Base-by-base conservation (phyloP, 2,888 invertebrate genomes). In the Euzophera pinguis region DNA sequence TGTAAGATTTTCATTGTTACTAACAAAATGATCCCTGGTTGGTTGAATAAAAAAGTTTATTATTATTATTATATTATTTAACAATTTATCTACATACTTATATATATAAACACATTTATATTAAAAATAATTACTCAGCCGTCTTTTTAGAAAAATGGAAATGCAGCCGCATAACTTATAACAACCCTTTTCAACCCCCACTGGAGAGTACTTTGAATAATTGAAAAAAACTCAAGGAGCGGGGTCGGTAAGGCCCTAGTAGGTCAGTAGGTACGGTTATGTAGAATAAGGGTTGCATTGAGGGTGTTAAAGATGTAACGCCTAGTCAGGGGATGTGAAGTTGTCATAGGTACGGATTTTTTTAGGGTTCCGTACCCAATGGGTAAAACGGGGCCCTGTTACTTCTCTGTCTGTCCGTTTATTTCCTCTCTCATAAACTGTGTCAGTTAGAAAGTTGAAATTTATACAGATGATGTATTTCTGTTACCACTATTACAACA, bases 151-250 rank as follows among this genome's bases (percentile, higher is more conserved):
- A 39, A 32, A 13, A 16, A 16, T 32, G 14, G 27, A 38, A 38
- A 38, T 9, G 13, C 37, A 13, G 13, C 48, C 48, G 48, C 48
- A 48, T 48, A 48, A 52, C 17, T 53, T 50, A 49, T 52, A 55
- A 55, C 52, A 53, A 53, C 51, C 57, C 55, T 60, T 56, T 59
- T 56, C 57, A 57, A 59, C 62, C 65, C 59, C 63, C 64, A 58
- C 63, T 67, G 61, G 63, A 81, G 78, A 61, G 75, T 77, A 75
- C 84, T 87, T 79, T 86, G 79, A 86, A 86, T 88, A 86, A 88
- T 86, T 84, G 81, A 84, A 86, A 82, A 77, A 76, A 77, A 75
- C 71, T 71, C 66, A 69, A 81, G 78, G 57, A 69, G 72, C 61
- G 62, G 72, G 75, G 71, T 66, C 39, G 57, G 47, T 42, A 42